Percentiles rank a stretch among this genome's conserved stretches.
These are phyloP conservation scores for Chlorops oryzae DNA, from an alignment of 1,140 invertebrate genomes.

Conservation along the genomic window DNA sequence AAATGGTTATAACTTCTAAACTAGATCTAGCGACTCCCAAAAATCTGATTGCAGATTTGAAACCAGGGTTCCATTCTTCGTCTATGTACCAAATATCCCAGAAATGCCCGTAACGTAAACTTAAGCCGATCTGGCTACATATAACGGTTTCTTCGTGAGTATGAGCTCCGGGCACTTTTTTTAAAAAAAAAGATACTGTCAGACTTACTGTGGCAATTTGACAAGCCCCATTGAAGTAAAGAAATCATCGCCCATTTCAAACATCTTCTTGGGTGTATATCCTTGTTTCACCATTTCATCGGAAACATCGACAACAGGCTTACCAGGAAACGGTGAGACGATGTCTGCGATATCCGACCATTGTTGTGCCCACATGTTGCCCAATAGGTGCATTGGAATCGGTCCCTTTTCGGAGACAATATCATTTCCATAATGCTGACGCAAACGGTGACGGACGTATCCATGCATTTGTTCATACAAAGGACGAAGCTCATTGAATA, in stretches of 20 bases:
- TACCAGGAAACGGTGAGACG: conserved; percentile 66
- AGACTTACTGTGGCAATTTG: conserved; percentile 62
- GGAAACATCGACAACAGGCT: conserved; percentile 66
- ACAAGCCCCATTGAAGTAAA: conserved; percentile 78
- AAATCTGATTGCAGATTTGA: too few species aligned
- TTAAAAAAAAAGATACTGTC: too few species aligned
- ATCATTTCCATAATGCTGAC: conserved; percentile 47
- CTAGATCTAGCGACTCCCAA: too few species aligned
- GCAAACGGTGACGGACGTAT: conserved; percentile 28
- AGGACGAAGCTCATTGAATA: conserved; percentile 51
- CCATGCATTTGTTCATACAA: conserved; percentile 41
- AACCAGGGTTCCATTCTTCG: too few species aligned
- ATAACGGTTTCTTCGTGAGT: too few species aligned
- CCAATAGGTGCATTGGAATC: conserved; percentile 86
- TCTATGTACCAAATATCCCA: too few species aligned
- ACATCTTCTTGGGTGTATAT: conserved; percentile 69
- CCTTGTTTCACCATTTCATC: conserved; percentile 64
- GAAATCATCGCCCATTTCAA: conserved; percentile 76
- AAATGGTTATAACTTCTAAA: too few species aligned
- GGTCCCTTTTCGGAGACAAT: conserved; percentile 66
- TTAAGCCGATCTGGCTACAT: too few species aligned
- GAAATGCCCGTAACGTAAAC: too few species aligned
- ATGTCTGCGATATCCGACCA: conserved; percentile 73
- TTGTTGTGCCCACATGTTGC: conserved; percentile 90
- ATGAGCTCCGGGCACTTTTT: too few species aligned